Base-by-base conservation (phyloP, 2,797 vertebrate genomes). In the Sebastolobus alascanus region DNA sequence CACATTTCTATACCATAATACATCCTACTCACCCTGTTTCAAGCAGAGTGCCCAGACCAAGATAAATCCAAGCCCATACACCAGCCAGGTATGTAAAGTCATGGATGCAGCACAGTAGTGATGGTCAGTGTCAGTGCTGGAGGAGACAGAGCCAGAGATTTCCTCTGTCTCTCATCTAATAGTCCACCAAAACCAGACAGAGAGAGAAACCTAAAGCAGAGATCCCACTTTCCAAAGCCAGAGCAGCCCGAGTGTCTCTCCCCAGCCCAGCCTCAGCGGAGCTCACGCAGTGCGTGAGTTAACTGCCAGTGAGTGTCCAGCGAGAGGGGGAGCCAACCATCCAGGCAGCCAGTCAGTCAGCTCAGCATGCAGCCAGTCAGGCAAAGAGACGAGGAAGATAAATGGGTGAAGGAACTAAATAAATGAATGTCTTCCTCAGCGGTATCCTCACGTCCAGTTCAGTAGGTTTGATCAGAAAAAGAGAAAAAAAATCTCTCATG, bases 71-170 rank as follows among this genome's bases (percentile, higher is more conserved):
- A 96, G 79, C 87, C 91, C 91, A 80, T 95, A 95, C 84, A 92
- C 87, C 87, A 95, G 84, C 90, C 93, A 93, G 83, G 91, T 93
- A 68, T 86, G 89, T 87, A 93, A 93, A 95, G 93, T 95, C 96
- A 96, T 96, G 93, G 95, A 92, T 96, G 95, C 95, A 92, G 92
- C 85, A 88, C 94, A 93, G 84, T 64, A 75, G 86, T 80, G 82
- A 61, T 73, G 84, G 80, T 89, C 83, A 76, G 75, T 82, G 82
- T 91, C 90, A 84, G 87, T 84, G 88, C 85, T 80, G 82, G 73
- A 91, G 69, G 78, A 85, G 69, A 81, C 64, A 77, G 68, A 85
- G 77, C 4, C 66, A 77, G 58, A 87, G 73, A 80, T 84, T 75
- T 87, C 79, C 89, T 80, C 88, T 82, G 79, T 54, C 77, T 92